These are phyloP conservation scores for Nannoperca australis DNA, from an alignment of 2,797 vertebrate species.

Conservation along the genomic window DNA sequence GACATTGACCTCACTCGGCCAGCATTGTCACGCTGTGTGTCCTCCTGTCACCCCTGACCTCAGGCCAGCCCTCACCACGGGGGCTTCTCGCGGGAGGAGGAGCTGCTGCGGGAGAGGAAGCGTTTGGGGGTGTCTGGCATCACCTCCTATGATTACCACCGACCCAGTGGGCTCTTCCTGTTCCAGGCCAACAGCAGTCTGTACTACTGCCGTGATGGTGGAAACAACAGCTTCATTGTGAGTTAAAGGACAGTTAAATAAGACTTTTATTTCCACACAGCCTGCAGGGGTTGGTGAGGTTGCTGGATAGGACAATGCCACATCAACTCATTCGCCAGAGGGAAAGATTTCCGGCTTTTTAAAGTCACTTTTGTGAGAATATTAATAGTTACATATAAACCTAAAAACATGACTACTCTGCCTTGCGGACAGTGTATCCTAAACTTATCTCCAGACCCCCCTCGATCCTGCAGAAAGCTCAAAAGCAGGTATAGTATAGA, in stretches of 20 bases:
- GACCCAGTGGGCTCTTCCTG: slow-evolving; percentile 92
- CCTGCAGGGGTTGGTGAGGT: not conserved
- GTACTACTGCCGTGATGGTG: slow-evolving; percentile 93
- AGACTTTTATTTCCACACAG: not conserved
- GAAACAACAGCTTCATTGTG: slow-evolving; percentile 92
- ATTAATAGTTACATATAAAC: not conserved
- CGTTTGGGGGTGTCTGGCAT: slow-evolving; percentile 96
- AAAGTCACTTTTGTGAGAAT: not conserved
- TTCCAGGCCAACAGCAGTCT: slow-evolving; percentile 98
- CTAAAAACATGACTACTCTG: not conserved
- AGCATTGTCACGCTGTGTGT: slow-evolving; percentile 39
- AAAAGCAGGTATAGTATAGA: not conserved
- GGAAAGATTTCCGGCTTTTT: not conserved
- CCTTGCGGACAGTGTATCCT: not conserved
- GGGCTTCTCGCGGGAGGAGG: slow-evolving; percentile 94
- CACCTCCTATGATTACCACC: slow-evolving; percentile 95
- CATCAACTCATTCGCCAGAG: not conserved
- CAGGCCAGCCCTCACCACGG: slow-evolving; percentile 94
- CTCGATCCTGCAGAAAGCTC: not conserved
- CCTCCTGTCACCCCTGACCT: slow-evolving; percentile 56
- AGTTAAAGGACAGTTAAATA: slow-evolving; percentile 69
- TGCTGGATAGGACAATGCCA: not conserved
- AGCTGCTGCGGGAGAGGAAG: slow-evolving; percentile 94
- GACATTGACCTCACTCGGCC: slow-evolving; percentile 22
- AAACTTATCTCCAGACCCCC: not conserved